These are phyloP conservation scores for Psammodynastes pulverulentus DNA, from an alignment of 2,113 vertebrate species.

Conservation along the genomic window DNA sequence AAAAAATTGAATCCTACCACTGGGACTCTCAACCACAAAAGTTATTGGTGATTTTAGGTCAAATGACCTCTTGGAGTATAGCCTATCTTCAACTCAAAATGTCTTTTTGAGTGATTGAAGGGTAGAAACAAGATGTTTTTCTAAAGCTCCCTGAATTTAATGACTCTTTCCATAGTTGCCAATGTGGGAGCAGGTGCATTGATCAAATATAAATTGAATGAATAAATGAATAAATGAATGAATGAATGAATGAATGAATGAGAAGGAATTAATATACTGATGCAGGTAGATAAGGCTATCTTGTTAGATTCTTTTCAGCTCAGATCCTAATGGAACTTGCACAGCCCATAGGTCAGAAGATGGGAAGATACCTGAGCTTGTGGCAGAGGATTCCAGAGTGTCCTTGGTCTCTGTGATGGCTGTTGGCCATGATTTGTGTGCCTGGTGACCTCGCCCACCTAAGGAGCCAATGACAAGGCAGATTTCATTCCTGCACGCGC, in stretches of 20 bases:
- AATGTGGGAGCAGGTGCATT: not conserved
- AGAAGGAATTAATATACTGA: not conserved
- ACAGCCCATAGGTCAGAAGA: not conserved
- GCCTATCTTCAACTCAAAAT: not conserved
- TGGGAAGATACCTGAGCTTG: conserved; percentile 68
- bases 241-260: not conserved
- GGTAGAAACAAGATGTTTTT: not conserved
- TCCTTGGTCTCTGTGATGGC: conserved; percentile 72
- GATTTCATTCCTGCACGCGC: fast-evolving
- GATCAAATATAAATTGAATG: not conserved
- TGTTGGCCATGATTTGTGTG: conserved; percentile 89
- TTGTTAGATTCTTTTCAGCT: not conserved
- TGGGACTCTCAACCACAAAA: no score
- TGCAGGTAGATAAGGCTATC: not conserved
- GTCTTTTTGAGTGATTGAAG: not conserved
- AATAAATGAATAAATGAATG: no score
- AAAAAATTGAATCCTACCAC: no score
- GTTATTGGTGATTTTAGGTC: not conserved
- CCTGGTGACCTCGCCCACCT: conserved; percentile 78
- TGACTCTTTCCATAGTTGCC: not conserved
- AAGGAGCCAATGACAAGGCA: not conserved
- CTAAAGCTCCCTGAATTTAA: not conserved
- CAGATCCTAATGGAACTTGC: not conserved
- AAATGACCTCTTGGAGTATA: not conserved
- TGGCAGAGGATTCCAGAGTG: conserved; percentile 70